Evolutionary conservation across 2,113 vertebrate genomes (phyloP).

Genomic region (Promerops cafer): DNA sequence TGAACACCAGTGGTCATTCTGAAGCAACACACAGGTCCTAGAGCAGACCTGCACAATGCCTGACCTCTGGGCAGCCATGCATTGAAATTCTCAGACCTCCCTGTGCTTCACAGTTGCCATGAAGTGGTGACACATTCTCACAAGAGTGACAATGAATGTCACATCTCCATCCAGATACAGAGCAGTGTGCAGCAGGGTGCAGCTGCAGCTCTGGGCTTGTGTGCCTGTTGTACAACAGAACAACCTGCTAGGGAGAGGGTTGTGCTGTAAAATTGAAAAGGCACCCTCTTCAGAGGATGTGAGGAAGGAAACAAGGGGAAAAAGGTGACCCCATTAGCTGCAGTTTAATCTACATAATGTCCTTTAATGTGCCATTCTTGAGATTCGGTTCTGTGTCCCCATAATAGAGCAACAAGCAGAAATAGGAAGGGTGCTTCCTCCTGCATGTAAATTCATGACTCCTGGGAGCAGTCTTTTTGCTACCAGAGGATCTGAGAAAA

Average conservation of each 20-base stretch:
- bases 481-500: neutral
- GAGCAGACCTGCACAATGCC: neutral
- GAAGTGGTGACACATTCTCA: too few species aligned
- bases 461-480: neutral
- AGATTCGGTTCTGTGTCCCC: neutral
- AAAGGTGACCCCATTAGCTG: neutral
- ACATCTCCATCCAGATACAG: neutral
- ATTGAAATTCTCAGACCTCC: neutral
- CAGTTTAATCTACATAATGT: neutral
- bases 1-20: neutral
- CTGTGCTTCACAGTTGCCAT: neutral
- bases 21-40: neutral
- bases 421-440: neutral
- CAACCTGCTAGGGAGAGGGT: neutral
- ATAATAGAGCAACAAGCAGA: neutral
- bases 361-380: neutral
- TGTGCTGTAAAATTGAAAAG: neutral
- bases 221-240: neutral
- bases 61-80: fast-evolving
- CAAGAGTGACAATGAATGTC: neutral
- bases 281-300: neutral
- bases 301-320: neutral
- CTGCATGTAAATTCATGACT: fast-evolving
- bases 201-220: neutral
- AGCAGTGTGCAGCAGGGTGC: neutral